A percentile compares a stretch with the other conserved stretches of the same genome.
These are phyloP conservation scores for Arremon brunneinucha DNA, from an alignment of 2,797 vertebrate species.

Conservation along the genomic window DNA sequence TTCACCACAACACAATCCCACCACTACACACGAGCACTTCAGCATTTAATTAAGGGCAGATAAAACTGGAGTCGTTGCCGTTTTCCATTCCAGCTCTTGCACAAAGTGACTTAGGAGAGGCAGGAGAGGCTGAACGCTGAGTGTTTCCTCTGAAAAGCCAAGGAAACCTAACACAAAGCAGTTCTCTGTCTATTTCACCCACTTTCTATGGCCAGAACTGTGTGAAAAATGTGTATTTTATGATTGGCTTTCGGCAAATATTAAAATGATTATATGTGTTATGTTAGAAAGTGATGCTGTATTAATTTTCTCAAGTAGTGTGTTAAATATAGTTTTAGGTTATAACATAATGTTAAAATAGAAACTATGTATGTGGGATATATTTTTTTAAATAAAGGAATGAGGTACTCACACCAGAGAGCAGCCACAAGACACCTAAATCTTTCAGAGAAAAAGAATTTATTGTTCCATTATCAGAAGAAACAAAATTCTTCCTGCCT, in stretches of 20 bases:
- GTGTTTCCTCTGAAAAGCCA: not conserved
- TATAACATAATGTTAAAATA: not conserved
- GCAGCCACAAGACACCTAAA: not conserved
- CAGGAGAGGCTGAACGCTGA: not conserved
- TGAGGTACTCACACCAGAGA: not conserved
- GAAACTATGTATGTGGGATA: not conserved
- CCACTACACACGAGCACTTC: conserved; percentile 8
- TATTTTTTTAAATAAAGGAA: not conserved
- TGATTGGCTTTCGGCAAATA: not conserved
- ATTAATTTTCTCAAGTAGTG: not conserved
- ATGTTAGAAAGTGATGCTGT: not conserved
- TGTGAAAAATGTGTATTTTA: not conserved
- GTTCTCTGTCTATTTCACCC: not conserved
- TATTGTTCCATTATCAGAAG: not conserved
- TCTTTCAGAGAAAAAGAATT: not conserved
- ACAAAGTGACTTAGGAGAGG: not conserved
- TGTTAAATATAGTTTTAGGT: not conserved
- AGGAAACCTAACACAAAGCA: not conserved
- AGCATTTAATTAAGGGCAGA: conserved; percentile 66
- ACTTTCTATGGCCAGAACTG: not conserved
- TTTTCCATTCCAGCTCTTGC: not conserved
- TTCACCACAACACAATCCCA: not conserved
- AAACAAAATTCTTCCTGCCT: too few species aligned
- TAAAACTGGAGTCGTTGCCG: conserved; percentile 18
- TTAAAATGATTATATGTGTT: not conserved